Conservation (phyloP, 2,113 vertebrate genomes). For the Cygnus atratus region DNA sequence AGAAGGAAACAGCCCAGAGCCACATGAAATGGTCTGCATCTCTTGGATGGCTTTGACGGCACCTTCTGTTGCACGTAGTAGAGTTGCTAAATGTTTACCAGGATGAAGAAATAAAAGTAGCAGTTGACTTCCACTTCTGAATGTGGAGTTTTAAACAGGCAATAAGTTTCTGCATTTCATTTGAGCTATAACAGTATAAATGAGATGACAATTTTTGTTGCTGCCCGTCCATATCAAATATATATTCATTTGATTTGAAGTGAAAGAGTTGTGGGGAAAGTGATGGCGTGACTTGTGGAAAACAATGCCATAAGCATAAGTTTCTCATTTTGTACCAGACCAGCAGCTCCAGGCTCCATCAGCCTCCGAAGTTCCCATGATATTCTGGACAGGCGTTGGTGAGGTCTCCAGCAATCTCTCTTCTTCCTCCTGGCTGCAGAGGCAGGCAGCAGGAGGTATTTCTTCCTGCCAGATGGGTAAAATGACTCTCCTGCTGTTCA, state of each 20-base stretch:
- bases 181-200: neutral
- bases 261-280: neutral
- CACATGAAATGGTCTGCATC: neutral
- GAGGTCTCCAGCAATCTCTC: neutral
- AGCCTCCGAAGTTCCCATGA: rapidly evolving
- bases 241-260: neutral
- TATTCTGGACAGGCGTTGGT: neutral
- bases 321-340: neutral
- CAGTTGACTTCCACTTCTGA: neutral
- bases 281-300: neutral
- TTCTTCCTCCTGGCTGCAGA: neutral
- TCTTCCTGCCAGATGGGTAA: neutral
- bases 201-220: neutral
- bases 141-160: neutral
- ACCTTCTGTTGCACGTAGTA: neutral
- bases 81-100: neutral
- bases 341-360: neutral
- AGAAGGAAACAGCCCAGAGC: neutral
- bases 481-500: neutral
- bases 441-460: neutral
- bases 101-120: neutral
- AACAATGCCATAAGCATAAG: neutral
- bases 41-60: neutral
- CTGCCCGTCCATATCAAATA: neutral
- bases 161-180: neutral